A percentile compares a stretch with the other conserved stretches of the same genome.
phyloP scores from a whole-genome alignment of 53 echinoderm and acorn worm genomes.

The Actinopyga echinites region DNA sequence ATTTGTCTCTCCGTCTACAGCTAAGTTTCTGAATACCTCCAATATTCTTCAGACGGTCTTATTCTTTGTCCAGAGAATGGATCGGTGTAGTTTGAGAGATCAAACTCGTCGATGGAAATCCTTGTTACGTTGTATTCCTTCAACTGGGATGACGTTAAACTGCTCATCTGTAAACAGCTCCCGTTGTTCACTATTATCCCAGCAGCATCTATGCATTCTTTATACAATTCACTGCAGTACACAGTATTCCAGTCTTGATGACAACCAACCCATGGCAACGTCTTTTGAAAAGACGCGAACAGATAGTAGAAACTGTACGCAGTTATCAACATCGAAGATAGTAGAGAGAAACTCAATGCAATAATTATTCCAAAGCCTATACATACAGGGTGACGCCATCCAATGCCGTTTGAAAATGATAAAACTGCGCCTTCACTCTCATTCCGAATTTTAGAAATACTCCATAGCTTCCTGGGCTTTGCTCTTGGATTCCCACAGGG shows the following conservation, averaged over 20 bases:
- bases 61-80: slow-evolving; percentile 21
- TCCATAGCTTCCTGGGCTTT: no score
- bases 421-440: no score
- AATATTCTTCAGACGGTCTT: slow-evolving; percentile 56
- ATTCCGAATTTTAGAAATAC: no score
- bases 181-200: slow-evolving; percentile 39
- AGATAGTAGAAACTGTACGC: slow-evolving; percentile 55
- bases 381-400: no score
- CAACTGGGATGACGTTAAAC: slow-evolving; percentile 16
- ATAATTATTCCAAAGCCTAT: slow-evolving; percentile 41
- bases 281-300: slow-evolving; percentile 52
- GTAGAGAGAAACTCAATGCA: neutral
- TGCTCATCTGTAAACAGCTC: slow-evolving; percentile 11
- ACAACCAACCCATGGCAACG: slow-evolving; percentile 56
- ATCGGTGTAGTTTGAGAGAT: slow-evolving; percentile 48
- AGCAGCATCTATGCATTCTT: slow-evolving; percentile 28
- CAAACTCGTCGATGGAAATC: neutral
- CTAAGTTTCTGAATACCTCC: slow-evolving; percentile 40
- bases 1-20: neutral
- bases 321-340: slow-evolving; percentile 53
- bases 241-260: slow-evolving; percentile 53
- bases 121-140: slow-evolving; percentile 23
- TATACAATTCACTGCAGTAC: slow-evolving; percentile 43
- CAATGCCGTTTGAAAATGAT: no score
- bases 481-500: no score